Base-by-base conservation (phyloP, 2,888 invertebrate genomes). In the Cenopis cana region DNA sequence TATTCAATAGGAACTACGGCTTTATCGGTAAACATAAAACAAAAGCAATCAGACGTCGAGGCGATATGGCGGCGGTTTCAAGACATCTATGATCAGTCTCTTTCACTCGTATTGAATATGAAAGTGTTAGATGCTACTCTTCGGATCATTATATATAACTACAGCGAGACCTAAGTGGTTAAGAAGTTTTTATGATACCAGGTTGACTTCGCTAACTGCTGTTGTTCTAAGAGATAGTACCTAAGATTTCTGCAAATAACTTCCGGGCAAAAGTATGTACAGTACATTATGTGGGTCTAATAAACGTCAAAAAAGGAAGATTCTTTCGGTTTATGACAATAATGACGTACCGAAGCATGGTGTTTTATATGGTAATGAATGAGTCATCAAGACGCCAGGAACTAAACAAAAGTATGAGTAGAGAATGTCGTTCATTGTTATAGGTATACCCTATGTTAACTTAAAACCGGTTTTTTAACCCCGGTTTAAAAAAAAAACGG, bases 1-100 rank as follows among this genome's bases (percentile, higher is more conserved):
- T 64, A 64, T 52, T 64, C 52, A 64, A 52, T 54, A 64, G 50
- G 18, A 62, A 29, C 17, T 12, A 62, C 36, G 50, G 17, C 24
- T 64, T 36, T 62, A 64, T 64, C 52, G 52, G 52, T 24, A 17
- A 50, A 54, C 52, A 41, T 54, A 24, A 54, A 68, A 60, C 60
- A 68, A 67, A 57, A 60, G 60, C 60, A 41, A 59, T 38, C 38
- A 46, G 65, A 46, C 55, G n/a, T n/a, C 8, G 49, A 29, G n/a
- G 55, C 55, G 24, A 29, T 55, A 29, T 24, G 29, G 29, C 54
- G 24, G 56, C 36, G 56, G 33, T 56, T 17, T 56, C 17, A 5
- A 36, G 36, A 33, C 11, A 56, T 56, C 33, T n/a, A 24, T 12
- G 12, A 54, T 54, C 33, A 33, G 29, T 33, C 20, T 41, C 38